These are phyloP conservation scores for Cantharis rustica DNA, from an alignment of 2,888 invertebrate genomes.

Conservation along the genomic window DNA sequence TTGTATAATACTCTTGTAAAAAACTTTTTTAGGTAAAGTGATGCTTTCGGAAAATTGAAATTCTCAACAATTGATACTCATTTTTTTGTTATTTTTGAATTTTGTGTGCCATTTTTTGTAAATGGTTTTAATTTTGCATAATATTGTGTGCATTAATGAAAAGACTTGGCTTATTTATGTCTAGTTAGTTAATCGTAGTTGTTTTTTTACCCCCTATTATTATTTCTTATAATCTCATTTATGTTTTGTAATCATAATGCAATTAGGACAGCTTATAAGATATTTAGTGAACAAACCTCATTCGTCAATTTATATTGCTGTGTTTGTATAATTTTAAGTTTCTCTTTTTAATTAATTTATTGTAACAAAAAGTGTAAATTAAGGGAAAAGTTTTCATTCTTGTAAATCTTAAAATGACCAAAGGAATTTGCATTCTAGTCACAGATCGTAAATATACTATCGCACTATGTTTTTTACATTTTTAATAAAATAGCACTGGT, in stretches of 20 bases:
- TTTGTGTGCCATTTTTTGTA: slow-evolving; percentile 1
- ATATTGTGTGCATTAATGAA: slow-evolving; percentile 2
- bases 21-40: background rate
- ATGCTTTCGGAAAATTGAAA: background rate
- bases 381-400: slow-evolving; percentile 7
- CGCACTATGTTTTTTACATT: slow-evolving; percentile 35
- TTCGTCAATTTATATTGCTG: background rate
- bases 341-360: background rate
- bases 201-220: background rate
- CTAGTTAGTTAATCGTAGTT: slow-evolving; percentile 3
- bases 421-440: slow-evolving; percentile 36
- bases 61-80: background rate
- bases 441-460: slow-evolving; percentile 33
- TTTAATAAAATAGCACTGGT: slow-evolving; percentile 31
- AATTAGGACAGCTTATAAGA: background rate
- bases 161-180: slow-evolving; percentile 1
- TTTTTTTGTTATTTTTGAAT: background rate
- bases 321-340: slow-evolving; percentile 1
- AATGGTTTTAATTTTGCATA: slow-evolving; percentile 3
- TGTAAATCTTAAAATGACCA: slow-evolving; percentile 28
- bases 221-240: background rate
- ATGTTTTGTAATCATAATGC: background rate
- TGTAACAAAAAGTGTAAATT: background rate
- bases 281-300: background rate
- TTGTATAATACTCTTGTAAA: background rate